phyloP scores from a whole-genome alignment of 2,113 vertebrate genomes.

The Nestor notabilis region DNA sequence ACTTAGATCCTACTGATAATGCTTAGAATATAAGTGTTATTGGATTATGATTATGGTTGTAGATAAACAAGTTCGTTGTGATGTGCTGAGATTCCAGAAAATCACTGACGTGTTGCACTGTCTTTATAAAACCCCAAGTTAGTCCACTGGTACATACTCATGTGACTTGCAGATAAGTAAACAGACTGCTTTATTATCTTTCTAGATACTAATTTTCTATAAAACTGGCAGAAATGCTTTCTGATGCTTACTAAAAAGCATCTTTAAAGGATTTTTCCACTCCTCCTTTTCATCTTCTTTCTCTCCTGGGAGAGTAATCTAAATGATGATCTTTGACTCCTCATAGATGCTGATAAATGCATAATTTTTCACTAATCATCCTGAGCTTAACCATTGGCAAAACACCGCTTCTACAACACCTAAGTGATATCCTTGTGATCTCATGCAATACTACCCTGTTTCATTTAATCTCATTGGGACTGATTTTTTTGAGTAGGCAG shows the following conservation, averaged over 20 bases:
- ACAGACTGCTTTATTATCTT: background rate
- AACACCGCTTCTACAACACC: background rate
- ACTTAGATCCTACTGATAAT: background rate
- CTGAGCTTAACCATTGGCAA: background rate
- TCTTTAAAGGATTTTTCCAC: background rate
- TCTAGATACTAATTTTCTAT: background rate
- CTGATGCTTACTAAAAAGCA: background rate
- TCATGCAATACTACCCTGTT: background rate
- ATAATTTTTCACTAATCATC: background rate
- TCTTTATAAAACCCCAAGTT: background rate
- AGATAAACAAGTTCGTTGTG: background rate
- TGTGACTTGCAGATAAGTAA: background rate
- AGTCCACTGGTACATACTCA: background rate
- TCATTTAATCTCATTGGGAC: background rate
- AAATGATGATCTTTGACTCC: background rate
- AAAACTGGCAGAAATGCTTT: background rate
- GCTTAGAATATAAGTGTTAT: background rate
- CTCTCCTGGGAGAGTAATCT: background rate
- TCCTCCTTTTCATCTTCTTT: background rate
- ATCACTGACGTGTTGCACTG: background rate
- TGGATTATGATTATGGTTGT: background rate
- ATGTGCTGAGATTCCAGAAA: background rate
- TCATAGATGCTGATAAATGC: background rate
- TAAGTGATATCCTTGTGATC: background rate
- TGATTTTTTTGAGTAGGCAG: slow-evolving; percentile 19